Conservation (phyloP, 2,888 invertebrate species). For the Melipona bicolor region DNA sequence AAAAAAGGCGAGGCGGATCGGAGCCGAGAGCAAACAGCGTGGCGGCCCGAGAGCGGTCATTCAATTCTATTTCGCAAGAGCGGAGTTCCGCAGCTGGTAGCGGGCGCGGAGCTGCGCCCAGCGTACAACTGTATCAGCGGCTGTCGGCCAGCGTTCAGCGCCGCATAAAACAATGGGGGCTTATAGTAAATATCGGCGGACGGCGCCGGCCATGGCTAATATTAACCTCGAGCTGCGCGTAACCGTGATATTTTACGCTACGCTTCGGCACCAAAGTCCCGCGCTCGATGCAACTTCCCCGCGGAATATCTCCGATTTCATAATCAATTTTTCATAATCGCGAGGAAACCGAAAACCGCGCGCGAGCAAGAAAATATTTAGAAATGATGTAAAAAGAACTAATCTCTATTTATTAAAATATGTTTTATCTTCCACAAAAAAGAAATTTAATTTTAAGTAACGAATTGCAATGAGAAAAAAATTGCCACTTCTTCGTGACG, state of each 20-base stretch:
- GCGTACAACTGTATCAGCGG: constrained; percentile 61
- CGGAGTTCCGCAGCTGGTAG: constrained; percentile 42
- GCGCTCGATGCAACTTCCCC: constrained; percentile 63
- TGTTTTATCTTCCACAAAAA: too few relatives aligned
- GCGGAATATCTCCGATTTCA: constrained; percentile 70
- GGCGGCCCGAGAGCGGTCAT: constrained; percentile 43
- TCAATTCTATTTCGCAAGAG: constrained; percentile 65
- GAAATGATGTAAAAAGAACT: too few relatives aligned
- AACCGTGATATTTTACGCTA: constrained; percentile 69
- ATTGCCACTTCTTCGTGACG: too few relatives aligned
- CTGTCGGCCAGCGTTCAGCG: constrained; percentile 52
- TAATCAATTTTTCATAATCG: constrained; percentile 19
- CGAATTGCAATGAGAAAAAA: too few relatives aligned
- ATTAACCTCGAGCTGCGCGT: constrained; percentile 65
- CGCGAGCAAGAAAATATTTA: too few relatives aligned
- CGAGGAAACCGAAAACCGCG: too few relatives aligned
- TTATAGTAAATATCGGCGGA: constrained; percentile 66
- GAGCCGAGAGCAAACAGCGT: constrained; percentile 26
- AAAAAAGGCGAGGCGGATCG: constrained; percentile 24
- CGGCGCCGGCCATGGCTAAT: constrained; percentile 58
- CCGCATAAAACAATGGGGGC: constrained; percentile 64
- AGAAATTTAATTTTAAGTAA: too few relatives aligned
- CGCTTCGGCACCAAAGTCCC: constrained; percentile 44
- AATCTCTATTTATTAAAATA: too few relatives aligned
- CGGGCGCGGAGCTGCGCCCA: constrained; percentile 30